Base-by-base conservation (phyloP, 2,888 invertebrate species). In the Perdita meconis region DNA sequence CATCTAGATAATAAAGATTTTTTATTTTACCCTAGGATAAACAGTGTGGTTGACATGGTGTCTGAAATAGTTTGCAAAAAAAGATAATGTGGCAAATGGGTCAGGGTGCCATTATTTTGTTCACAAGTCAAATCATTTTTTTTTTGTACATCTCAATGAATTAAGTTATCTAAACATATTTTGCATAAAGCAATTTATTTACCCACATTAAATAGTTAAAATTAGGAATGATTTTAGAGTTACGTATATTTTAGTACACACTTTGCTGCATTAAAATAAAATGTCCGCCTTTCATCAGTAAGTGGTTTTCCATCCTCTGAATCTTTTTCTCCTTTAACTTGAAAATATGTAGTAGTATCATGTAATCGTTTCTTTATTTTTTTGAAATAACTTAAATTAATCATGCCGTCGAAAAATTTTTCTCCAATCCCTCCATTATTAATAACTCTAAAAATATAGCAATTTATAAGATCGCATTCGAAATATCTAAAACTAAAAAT, bases 361-460 rank as follows among this genome's bases (percentile, higher is more conserved):
- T 94, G 94, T 4, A 97, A 90, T 68, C 95, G 94, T 77, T 94
- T 94, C 88, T 96, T 96, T 77, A 97, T 93, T 86, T 94, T 95
- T 88, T 96, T 96, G 89, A 95, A 89, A 85, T 95, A 94, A 59
- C 93, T 94, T 36, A 95, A 93, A 87, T 96, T 94, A 13, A 95
- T 93, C 90, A 96, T 94, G 1, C 95, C 95, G 80, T 96, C 95
- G 88, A 96, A 97, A 91, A 97, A 96, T 89, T 95, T 95, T 80
- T 95, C 94, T 1, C 97, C 96, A 0, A 96, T 94, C 74, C 96
- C 95, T 60, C 94, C 94, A 71, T 93, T 93, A 83, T 94, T 94
- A 24, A 92, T 90, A 19, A 92, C 88, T 66, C 94, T 95, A 76
- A 69, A 71, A 81, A 53, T 16, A 53, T 40, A 36, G 13, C 40